Conservation (phyloP, 1,140 invertebrate genomes). For the Coptotermes formosanus region DNA sequence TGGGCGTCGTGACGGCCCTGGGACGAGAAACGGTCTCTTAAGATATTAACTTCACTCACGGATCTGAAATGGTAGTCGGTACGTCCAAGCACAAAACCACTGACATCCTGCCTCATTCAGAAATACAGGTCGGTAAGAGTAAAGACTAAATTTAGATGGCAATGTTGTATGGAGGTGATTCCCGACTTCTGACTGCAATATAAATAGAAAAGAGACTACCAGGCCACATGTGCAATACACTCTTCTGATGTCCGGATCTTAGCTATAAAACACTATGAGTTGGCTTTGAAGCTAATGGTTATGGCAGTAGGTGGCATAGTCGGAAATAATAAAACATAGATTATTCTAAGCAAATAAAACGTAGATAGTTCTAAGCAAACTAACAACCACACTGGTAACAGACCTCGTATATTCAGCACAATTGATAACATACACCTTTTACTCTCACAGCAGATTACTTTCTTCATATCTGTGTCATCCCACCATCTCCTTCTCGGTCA, state of each 20-base stretch:
- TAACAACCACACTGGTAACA: no score
- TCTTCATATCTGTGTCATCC: no score
- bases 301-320: background rate
- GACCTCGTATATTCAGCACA: no score
- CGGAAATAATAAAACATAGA: background rate
- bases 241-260: background rate
- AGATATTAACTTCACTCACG: background rate
- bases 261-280: background rate
- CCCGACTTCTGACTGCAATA: no score
- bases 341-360: no score
- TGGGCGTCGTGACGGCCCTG: background rate
- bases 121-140: background rate
- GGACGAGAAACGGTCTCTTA: background rate
- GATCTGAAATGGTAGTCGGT: background rate
- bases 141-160: background rate
- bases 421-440: no score
- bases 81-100: background rate
- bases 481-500: no score
- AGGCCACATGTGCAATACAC: background rate
- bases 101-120: background rate
- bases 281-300: background rate
- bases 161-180: background rate
- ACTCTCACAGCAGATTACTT: no score
- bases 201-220: no score
- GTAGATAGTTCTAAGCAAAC: no score